Conservation (phyloP, 2,113 vertebrate species). For the Strix aluco region DNA sequence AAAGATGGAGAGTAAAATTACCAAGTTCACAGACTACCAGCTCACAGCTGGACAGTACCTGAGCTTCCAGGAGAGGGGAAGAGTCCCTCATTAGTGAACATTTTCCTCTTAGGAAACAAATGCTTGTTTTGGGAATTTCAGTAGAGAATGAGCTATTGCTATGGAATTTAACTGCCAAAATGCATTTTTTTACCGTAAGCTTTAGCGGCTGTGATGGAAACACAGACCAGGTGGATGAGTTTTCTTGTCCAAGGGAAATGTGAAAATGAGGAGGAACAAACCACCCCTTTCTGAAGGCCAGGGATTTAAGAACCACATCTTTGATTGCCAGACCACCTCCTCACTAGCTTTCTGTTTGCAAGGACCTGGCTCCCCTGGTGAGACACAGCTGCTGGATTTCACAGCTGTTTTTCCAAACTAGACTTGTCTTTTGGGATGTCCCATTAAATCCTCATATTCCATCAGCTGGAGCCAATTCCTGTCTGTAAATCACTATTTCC, state of each 20-base stretch:
- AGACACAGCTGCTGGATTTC: conserved; percentile 12
- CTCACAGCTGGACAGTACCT: background rate
- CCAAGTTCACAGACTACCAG: background rate
- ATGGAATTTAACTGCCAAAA: background rate
- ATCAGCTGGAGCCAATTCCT: background rate
- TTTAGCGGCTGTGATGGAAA: background rate
- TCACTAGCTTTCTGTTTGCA: background rate
- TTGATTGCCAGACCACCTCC: background rate
- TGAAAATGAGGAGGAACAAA: background rate
- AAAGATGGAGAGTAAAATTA: background rate
- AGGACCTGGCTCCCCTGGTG: background rate
- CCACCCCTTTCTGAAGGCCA: background rate
- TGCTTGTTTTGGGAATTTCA: background rate
- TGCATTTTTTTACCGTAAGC: background rate
- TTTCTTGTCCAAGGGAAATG: background rate
- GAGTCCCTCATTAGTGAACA: background rate
- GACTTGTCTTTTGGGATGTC: background rate
- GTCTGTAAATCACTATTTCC: background rate
- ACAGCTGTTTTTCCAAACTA: conserved; percentile 10
- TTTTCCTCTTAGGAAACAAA: background rate
- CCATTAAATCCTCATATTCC: background rate
- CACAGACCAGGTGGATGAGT: background rate
- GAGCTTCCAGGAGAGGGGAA: background rate
- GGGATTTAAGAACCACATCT: background rate
- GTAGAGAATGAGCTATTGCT: background rate